These are phyloP conservation scores for Drosophila aff. DNA, from an alignment of 1,140 invertebrate species.

Conservation along the genomic window DNA sequence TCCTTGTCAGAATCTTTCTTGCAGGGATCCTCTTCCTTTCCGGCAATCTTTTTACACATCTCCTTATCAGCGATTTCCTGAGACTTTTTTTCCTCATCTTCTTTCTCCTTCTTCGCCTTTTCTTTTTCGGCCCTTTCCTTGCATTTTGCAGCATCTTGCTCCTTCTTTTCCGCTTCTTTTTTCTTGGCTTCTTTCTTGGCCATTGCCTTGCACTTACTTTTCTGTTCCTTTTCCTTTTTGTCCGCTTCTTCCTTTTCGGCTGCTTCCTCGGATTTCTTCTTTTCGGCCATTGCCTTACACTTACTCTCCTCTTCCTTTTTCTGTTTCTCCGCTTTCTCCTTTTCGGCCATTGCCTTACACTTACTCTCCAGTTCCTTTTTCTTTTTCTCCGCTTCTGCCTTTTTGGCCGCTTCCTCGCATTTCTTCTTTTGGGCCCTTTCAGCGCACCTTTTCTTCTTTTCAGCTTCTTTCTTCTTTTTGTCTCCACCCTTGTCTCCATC, in stretches of 20 bases:
- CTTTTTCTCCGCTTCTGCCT: not conserved
- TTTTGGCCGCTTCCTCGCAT: not conserved
- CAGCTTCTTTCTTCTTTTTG: not conserved
- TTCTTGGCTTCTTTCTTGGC: not conserved
- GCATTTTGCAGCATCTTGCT: not conserved
- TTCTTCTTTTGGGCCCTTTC: not conserved
- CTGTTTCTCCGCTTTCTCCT: not conserved
- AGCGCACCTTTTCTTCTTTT: not conserved
- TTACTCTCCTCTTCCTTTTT: too few species aligned
- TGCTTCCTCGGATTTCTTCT: not conserved
- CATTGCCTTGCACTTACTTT: not conserved
- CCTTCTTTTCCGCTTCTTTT: not conserved
- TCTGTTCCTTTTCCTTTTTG: not conserved
- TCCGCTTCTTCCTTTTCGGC: not conserved
- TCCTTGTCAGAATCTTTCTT: not conserved
- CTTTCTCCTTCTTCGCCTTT: not conserved
- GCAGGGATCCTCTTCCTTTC: not conserved
- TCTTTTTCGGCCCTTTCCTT: not conserved
- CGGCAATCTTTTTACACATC: not conserved
- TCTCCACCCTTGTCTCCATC: not conserved
- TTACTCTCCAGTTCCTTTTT: not conserved
- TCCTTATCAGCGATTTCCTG: not conserved
- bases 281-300: not conserved
- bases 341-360: not conserved
- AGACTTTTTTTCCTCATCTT: too few species aligned